Conservation (phyloP, 2,797 vertebrate genomes). For the Trachops cirrhosus region DNA sequence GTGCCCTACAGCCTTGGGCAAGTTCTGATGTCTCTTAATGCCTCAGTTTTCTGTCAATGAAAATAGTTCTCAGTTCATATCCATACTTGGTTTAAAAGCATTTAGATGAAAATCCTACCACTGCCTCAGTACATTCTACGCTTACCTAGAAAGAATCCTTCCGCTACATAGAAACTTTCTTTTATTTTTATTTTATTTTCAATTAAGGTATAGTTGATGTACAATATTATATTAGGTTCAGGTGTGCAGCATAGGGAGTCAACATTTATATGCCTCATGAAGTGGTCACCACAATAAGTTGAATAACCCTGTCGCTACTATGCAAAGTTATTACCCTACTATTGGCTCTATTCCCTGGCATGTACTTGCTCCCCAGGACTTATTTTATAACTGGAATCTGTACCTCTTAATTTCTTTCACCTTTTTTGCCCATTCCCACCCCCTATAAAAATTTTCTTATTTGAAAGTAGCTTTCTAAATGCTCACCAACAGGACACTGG, state of each 20-base stretch:
- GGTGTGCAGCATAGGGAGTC: neutral
- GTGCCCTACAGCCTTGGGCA: neutral
- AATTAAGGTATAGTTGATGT: neutral
- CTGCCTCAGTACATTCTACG: neutral
- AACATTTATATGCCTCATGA: neutral
- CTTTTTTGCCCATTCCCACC: neutral
- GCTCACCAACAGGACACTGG: neutral
- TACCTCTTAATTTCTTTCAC: neutral
- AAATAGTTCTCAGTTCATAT: neutral
- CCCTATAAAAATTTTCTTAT: neutral
- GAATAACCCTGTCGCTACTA: neutral
- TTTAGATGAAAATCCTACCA: neutral
- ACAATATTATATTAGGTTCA: neutral
- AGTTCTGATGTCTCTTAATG: neutral
- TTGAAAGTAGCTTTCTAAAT: conserved; percentile 3
- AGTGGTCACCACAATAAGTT: neutral
- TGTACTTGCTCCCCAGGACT: neutral
- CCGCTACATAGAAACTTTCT: neutral
- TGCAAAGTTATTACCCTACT: neutral
- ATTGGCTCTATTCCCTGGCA: neutral
- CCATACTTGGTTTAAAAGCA: neutral
- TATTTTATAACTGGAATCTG: neutral
- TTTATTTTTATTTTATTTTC: neutral
- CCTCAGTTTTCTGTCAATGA: neutral
- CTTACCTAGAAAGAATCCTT: neutral